Percentiles rank a stretch among this genome's conserved stretches.
phyloP scores from a whole-genome alignment of 2,888 invertebrate genomes.

The Netelia inedita region DNA sequence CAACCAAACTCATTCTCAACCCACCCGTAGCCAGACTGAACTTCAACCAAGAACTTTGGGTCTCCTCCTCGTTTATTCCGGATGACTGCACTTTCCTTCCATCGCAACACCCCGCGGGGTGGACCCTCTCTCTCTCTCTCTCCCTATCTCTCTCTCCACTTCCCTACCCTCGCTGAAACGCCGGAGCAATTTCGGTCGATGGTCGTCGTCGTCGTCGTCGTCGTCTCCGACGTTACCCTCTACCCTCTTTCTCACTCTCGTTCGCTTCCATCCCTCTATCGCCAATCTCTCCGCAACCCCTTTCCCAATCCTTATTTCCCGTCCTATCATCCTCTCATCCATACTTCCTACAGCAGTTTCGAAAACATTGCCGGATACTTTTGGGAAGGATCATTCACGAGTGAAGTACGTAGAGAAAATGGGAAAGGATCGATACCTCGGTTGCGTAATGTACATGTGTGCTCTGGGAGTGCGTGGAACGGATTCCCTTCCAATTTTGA shows the following conservation, averaged over 20 bases:
- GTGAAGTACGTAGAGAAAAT: background rate
- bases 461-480: background rate
- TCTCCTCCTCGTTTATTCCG: constrained; percentile 85
- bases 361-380: constrained; percentile 45
- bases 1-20: constrained; percentile 84
- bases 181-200: constrained; percentile 81
- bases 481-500: background rate
- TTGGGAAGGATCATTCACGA: constrained; percentile 32
- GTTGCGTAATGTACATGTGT: constrained; percentile 3
- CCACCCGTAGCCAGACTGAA: constrained; percentile 77
- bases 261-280: constrained; percentile 21
- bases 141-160: constrained; percentile 54
- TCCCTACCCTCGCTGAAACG: constrained; percentile 61
- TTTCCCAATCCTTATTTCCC: constrained; percentile 44
- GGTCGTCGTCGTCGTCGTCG: constrained; percentile 67
- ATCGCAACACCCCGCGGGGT: constrained; percentile 77
- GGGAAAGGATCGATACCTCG: constrained; percentile 37
- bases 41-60: constrained; percentile 84
- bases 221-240: constrained; percentile 64
- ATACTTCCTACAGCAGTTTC: constrained; percentile 49
- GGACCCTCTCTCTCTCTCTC: constrained; percentile 67
- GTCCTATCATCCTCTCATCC: constrained; percentile 49
- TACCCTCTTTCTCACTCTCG: constrained; percentile 48
- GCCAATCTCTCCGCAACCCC: constrained; percentile 15
- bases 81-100: constrained; percentile 84